phyloP scores from a whole-genome alignment of 1,140 invertebrate species.

The Trachelipus rathkii region DNA sequence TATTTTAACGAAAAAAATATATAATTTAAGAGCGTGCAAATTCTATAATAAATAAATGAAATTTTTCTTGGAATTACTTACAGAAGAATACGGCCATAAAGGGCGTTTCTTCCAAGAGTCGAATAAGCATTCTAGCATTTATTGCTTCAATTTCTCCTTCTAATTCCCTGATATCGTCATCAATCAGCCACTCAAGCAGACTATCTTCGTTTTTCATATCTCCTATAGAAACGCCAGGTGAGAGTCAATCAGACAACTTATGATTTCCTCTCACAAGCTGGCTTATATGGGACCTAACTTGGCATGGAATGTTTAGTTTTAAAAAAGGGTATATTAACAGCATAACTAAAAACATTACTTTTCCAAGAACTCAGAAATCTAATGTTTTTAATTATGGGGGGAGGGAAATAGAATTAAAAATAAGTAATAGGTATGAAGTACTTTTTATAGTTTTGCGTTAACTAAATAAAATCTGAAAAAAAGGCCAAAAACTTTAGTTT shows the following conservation, averaged over 20 bases:
- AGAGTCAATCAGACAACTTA: background rate
- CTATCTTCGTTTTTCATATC: slow-evolving; percentile 81
- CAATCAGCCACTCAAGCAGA: slow-evolving; percentile 86
- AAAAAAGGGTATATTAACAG: too few species aligned
- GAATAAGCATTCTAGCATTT: slow-evolving; percentile 82
- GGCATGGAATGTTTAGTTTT: background rate
- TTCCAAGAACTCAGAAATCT: too few species aligned
- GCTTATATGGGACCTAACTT: background rate
- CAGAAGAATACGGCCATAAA: slow-evolving; percentile 89
- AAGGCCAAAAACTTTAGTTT: too few species aligned
- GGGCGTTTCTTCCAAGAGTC: slow-evolving; percentile 78
- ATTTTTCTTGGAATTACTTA: slow-evolving; percentile 56
- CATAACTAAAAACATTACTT: too few species aligned
- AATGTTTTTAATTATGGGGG: too few species aligned
- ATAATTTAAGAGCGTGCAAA: background rate
- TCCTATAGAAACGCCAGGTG: slow-evolving; percentile 53
- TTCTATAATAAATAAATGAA: background rate
- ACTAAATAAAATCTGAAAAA: too few species aligned
- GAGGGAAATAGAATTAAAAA: too few species aligned
- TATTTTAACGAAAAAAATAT: background rate
- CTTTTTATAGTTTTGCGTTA: too few species aligned
- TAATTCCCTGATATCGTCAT: slow-evolving; percentile 87
- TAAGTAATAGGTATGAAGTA: too few species aligned
- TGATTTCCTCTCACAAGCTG: background rate
- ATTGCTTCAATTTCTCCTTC: slow-evolving; percentile 90